These are phyloP conservation scores for Taurulus bubalis DNA, from an alignment of 2,113 vertebrate genomes.

Conservation along the genomic window DNA sequence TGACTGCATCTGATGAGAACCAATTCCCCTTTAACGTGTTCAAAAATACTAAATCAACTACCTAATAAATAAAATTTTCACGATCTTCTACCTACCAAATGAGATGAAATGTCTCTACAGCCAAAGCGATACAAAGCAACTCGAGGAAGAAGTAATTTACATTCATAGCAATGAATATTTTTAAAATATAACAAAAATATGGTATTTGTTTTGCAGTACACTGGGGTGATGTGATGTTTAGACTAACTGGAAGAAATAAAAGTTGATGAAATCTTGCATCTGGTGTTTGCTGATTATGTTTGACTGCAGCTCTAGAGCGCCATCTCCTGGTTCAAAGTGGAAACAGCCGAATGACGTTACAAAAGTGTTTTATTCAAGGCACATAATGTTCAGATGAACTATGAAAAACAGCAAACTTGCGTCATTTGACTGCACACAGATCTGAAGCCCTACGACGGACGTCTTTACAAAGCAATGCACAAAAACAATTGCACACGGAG, in stretches of 20 bases:
- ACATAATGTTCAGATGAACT: constrained; percentile 54
- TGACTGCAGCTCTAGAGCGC: neutral
- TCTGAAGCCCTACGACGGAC: constrained; percentile 9
- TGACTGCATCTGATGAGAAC: constrained; percentile 5
- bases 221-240: constrained; percentile 80
- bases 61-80: constrained; percentile 24
- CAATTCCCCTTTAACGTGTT: constrained; percentile 12
- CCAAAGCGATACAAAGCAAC: constrained; percentile 58
- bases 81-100: constrained; percentile 51
- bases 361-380: constrained; percentile 75
- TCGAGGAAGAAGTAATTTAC: constrained; percentile 43
- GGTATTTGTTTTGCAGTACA: constrained; percentile 68
- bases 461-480: constrained; percentile 31
- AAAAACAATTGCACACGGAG: constrained; percentile 3
- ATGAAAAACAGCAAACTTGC: constrained; percentile 7
- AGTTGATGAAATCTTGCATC: constrained; percentile 51
- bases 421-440: constrained; percentile 39
- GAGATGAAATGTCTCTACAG: constrained; percentile 44
- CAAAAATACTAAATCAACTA: constrained; percentile 13
- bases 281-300: neutral
- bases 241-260: constrained; percentile 84
- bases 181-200: constrained; percentile 61
- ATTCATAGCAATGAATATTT: constrained; percentile 53
- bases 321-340: constrained; percentile 42
- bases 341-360: neutral